Base-by-base conservation (phyloP, 2,113 vertebrate genomes). In the Eptatretus burgeri region DNA sequence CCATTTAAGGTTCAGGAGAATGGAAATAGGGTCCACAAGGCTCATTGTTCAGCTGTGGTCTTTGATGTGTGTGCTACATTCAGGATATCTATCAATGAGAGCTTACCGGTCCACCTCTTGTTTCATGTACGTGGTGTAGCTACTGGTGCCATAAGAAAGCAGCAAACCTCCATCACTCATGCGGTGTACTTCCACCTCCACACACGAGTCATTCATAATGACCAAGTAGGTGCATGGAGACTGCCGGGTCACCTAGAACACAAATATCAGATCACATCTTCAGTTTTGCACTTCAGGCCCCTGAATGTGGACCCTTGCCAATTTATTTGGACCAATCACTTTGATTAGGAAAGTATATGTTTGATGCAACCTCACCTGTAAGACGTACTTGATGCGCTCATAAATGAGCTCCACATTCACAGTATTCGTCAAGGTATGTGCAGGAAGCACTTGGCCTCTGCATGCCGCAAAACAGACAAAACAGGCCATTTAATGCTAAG, bases 111-210 rank as follows among this genome's bases (percentile, higher is more conserved):
- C 87, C 51, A 98, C 83, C 70, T 98, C 91, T 63, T 98, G 89
- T 63, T 98, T 98, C 84, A 98, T 88, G 76, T 98, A 98, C 1
- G 89, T 96, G n/a, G 89, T 98, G 53, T 96, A 95, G 76, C 89
- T 98, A 76, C 85, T 96, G 56, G 89, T 87, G 1, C 95, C 88
- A 1, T 98, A 96, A 19, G 89, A 96, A 13, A 98, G 73, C 63
- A 96, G 73, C 62, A 98, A 75, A 1, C 91, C 91, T 2, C 91
- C 91, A 0, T 98, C 91, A 2, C 91, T 96, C 66, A 98, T 76
- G 1, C 91, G 78, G 64, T 98, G 91, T 49, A 98, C 88, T 0
- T 98, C 91, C 1, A 98, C 84, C 63, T 96, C 89, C 50, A 82
- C 83, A 1, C 74, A 82, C 0, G 85, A 82, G 65, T 67, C 69